Evolutionary conservation across 2,888 invertebrate genomes (phyloP).

Genomic region (Rotaria magnacalcarata): DNA sequence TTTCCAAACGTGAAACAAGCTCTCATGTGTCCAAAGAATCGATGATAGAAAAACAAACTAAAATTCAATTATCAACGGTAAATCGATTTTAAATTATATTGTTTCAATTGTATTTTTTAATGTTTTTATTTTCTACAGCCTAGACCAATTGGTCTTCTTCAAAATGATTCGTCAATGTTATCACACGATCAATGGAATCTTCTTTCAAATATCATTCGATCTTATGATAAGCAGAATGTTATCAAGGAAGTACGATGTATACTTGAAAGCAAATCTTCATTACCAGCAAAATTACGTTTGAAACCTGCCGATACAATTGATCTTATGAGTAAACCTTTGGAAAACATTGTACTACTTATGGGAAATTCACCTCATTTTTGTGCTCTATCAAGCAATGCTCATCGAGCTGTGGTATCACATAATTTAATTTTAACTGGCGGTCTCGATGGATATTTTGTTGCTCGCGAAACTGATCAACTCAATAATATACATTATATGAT

Average conservation of each 20-base stretch:
- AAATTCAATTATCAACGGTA: too few species aligned
- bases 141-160: neutral
- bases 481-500: neutral
- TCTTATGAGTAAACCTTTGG: neutral
- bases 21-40: too few species aligned
- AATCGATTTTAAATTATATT: too few species aligned
- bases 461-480: neutral
- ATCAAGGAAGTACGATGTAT: neutral
- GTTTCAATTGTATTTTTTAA: too few species aligned
- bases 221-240: neutral
- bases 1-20: too few species aligned
- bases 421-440: neutral
- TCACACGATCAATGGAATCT: neutral
- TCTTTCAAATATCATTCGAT: neutral
- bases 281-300: neutral
- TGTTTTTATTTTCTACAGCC: neutral
- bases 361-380: neutral
- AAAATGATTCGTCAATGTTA: neutral
- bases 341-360: neutral
- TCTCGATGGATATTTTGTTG: neutral
- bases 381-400: neutral
- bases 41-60: too few species aligned
- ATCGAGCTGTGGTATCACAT: neutral
- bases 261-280: neutral
- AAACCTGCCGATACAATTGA: neutral